Percentiles rank a stretch among this genome's conserved stretches.
Evolutionary conservation across 2,888 invertebrate species (phyloP).

Genomic region (Gnatocerus cornutus): DNA sequence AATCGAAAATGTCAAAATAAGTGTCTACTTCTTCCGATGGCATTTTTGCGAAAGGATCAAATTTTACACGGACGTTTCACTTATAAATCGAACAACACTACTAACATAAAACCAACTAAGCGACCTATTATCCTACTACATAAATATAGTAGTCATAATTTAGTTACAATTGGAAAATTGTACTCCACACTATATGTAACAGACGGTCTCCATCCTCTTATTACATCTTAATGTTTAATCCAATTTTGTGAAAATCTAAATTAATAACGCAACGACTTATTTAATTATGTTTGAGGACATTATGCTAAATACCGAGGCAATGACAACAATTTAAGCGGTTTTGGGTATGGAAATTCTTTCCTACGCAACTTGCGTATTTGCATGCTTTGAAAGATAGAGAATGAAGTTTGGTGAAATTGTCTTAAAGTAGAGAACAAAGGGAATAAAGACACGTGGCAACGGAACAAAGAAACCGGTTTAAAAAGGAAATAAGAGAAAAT

Average conservation of each 20-base stretch:
- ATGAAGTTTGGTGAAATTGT: no score
- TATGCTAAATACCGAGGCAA: neutral
- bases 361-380: no score
- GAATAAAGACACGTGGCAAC: no score
- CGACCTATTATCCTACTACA: constrained; percentile 48
- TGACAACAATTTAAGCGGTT: neutral
- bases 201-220: constrained; percentile 41
- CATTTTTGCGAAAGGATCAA: constrained; percentile 11
- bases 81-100: constrained; percentile 22
- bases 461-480: no score
- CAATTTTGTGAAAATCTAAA: constrained; percentile 26
- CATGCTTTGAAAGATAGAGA: no score
- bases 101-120: constrained; percentile 33
- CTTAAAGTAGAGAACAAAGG: no score
- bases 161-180: constrained; percentile 63
- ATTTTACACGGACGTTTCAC: constrained; percentile 4
- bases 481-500: no score
- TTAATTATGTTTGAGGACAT: neutral
- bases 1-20: constrained; percentile 78
- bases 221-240: constrained; percentile 29
- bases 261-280: constrained; percentile 2
- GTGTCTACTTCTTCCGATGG: constrained; percentile 54
- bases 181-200: constrained; percentile 30
- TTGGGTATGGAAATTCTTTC: neutral
- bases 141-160: constrained; percentile 63